Percentiles rank a stretch among this genome's conserved stretches.
Conservation (phyloP, 1,140 invertebrate species). For the Vanessa tameamea region DNA sequence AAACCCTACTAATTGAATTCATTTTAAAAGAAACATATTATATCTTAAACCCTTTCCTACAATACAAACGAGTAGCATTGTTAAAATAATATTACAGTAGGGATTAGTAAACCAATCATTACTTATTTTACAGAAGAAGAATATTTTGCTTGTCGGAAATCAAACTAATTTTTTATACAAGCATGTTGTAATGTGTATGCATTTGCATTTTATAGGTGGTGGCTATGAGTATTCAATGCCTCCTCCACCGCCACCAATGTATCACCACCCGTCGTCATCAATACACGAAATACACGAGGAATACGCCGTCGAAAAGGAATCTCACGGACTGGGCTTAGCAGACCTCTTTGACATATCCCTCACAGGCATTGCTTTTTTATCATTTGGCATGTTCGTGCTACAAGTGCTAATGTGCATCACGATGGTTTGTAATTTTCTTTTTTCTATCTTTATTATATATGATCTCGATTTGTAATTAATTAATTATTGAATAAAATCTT, state of each 20-base stretch:
- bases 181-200: no score
- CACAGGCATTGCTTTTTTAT: slow-evolving; percentile 88
- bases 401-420: slow-evolving; percentile 88
- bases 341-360: slow-evolving; percentile 89
- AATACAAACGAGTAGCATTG: no score
- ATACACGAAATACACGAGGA: slow-evolving; percentile 49
- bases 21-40: no score
- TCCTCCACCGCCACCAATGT: slow-evolving; percentile 62
- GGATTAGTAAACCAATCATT: no score
- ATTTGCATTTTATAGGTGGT: slow-evolving; percentile 49
- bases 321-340: slow-evolving; percentile 83
- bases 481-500: no score
- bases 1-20: no score
- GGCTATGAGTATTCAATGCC: slow-evolving; percentile 71
- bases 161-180: no score
- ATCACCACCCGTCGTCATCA: slow-evolving; percentile 50
- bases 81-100: no score
- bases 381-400: slow-evolving; percentile 88
- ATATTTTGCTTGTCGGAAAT: not conserved
- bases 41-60: no score
- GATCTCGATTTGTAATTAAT: not conserved
- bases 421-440: slow-evolving; percentile 76
- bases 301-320: slow-evolving; percentile 53
- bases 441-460: no score
- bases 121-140: no score